Evolutionary conservation across 2,797 vertebrate species (phyloP).

Genomic region (Eutrigla gurnardus): DNA sequence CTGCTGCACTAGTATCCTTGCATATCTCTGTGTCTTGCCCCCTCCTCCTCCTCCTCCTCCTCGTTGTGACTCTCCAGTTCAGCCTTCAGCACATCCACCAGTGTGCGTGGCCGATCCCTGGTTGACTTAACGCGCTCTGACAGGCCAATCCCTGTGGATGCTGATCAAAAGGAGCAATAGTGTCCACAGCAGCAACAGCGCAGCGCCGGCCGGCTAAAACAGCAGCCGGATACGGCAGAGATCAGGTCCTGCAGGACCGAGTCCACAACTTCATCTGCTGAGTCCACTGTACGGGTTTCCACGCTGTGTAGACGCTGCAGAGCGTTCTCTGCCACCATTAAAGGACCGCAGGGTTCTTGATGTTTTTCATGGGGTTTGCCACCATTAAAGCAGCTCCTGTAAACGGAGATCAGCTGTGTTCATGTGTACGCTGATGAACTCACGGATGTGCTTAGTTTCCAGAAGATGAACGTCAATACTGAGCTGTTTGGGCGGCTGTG

Average conservation of each 20-base stretch:
- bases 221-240: constrained; percentile 74
- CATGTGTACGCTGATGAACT: too few relatives aligned
- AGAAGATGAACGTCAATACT: too few relatives aligned
- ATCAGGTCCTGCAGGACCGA: constrained; percentile 68
- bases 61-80: constrained; percentile 63
- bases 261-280: constrained; percentile 67
- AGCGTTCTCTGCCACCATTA: too few relatives aligned
- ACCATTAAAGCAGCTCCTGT: too few relatives aligned
- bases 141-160: constrained; percentile 81
- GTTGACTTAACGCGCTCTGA: constrained; percentile 75
- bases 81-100: constrained; percentile 72
- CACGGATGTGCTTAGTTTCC: too few relatives aligned
- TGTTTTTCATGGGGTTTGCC: too few relatives aligned
- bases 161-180: constrained; percentile 78
- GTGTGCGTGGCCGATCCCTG: constrained; percentile 67
- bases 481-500: too few relatives aligned
- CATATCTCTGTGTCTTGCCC: neutral
- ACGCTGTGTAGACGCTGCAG: too few relatives aligned
- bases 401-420: too few relatives aligned
- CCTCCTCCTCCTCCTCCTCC: constrained; percentile 26
- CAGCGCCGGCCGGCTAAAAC: constrained; percentile 65
- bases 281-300: constrained; percentile 37
- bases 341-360: too few relatives aligned
- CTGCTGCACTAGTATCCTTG: neutral
- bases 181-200: constrained; percentile 76